Percentiles rank a stretch among this genome's conserved stretches.
Conservation (phyloP, 2,888 invertebrate species). For the Chymomyza caudatula region DNA sequence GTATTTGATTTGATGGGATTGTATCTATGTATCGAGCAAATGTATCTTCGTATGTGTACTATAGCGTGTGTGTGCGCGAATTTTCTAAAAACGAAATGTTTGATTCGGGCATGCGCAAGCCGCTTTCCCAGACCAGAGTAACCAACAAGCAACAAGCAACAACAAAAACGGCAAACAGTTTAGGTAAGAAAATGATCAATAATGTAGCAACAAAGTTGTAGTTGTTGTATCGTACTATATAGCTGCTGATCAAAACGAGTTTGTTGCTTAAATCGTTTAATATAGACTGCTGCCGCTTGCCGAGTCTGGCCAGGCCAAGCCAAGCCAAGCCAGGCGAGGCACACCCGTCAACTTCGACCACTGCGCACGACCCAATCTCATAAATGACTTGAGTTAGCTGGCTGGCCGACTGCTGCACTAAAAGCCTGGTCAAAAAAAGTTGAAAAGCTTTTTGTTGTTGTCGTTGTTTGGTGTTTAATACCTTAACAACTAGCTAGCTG, state of each 20-base stretch:
- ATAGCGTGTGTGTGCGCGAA: not conserved
- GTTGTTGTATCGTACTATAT: not conserved
- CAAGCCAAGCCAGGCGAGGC: not conserved
- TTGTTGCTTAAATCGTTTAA: conserved; percentile 3
- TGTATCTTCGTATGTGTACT: not conserved
- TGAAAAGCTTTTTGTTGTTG: not conserved
- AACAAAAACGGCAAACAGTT: not conserved
- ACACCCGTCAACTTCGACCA: not conserved
- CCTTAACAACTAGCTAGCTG: not conserved
- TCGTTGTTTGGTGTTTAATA: not conserved
- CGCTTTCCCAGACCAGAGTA: not conserved
- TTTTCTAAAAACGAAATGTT: not conserved
- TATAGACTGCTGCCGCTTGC: not conserved
- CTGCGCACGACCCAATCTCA: not conserved
- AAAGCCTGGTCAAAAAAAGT: not conserved
- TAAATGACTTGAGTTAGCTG: not conserved
- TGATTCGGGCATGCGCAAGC: not conserved
- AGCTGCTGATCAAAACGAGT: conserved; percentile 1
- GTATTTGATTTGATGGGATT: not conserved
- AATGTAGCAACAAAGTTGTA: not conserved
- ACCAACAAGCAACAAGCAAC: not conserved
- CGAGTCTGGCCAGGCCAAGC: not conserved
- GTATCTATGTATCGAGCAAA: not conserved
- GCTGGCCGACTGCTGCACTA: not conserved
- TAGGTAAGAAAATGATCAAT: conserved; percentile 8